Conservation (phyloP, 2,113 vertebrate genomes). For the Mesembrinibis cayennensis region DNA sequence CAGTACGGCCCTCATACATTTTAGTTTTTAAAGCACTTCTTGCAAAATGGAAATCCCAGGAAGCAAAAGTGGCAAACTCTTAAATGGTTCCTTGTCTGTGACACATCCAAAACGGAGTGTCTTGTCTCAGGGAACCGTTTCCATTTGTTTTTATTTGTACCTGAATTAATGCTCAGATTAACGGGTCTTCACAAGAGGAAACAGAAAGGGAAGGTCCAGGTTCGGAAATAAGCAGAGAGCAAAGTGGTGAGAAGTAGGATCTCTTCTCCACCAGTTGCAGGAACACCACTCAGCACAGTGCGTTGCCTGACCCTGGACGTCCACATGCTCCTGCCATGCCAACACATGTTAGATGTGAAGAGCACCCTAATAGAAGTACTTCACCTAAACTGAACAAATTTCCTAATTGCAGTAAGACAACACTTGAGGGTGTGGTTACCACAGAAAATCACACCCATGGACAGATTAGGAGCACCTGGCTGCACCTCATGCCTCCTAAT, state of each 20-base stretch:
- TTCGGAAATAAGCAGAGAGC: background rate
- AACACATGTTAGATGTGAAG: background rate
- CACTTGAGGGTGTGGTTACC: conserved; percentile 48
- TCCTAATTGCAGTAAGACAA: conserved; percentile 31
- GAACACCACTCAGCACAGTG: background rate
- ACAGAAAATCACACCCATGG: conserved; percentile 46
- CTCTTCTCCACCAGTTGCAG: background rate
- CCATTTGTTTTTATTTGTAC: background rate
- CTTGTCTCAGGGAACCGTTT: background rate
- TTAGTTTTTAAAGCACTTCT: background rate
- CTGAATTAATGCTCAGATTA: background rate
- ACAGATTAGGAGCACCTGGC: conserved; percentile 46
- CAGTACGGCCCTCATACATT: background rate
- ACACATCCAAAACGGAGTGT: background rate
- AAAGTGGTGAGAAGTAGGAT: background rate
- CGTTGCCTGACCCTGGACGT: background rate
- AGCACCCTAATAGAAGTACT: background rate
- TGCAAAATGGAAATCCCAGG: background rate
- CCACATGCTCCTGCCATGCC: background rate
- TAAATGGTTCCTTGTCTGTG: background rate
- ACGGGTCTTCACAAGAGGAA: background rate
- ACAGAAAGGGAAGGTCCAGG: background rate
- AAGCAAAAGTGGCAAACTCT: background rate
- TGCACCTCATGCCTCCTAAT: conserved; percentile 16
- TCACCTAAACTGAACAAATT: conserved; percentile 51